Base-by-base conservation (phyloP, 2,113 vertebrate genomes). In the Ranitomeya variabilis region DNA sequence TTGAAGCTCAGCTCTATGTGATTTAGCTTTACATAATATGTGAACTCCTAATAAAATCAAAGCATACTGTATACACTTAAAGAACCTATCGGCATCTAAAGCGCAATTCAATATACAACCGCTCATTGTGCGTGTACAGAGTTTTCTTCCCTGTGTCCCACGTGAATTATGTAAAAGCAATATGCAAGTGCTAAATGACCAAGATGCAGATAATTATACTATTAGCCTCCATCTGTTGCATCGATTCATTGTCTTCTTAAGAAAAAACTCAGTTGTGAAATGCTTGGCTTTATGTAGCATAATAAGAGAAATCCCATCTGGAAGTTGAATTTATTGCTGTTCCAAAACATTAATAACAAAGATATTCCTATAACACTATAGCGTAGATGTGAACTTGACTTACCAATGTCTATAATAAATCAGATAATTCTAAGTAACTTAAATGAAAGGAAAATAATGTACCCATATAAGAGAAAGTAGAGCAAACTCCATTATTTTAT, bases 131-230 rank as follows among this genome's bases (percentile, higher is more conserved):
- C 23, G 79, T 45, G 71, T 85, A 26, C 7, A 69, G 26, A 23
- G 60, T 69, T 79, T 85, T 57, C 71, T 37, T 37, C 54, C 6
- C 62, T 79, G 51, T 26, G 14, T 79, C 87, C 81, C 74, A 15
- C 19, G 87, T 69, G 74, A 89, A 69, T 89, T 89, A 85, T 85
- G 59, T 82, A 89, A 51, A 83, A 83, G 87, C 87, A 77, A 78
- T 71, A 85, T 85, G 52, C 18, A 89, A 69, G 16, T 79, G 74
- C 81, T 78, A 89, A 85, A 83, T 89, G 59, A 78, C 87, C 81
- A 26, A 84, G 87, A 88, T 84, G 45, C 21, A 57, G 69, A 57
- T 89, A 89, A 85, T 79, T 23, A 85, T 59, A 60, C 74, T 73
- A 85, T 89, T 89, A 89, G 51, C 57, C 37, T 8, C 21, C 51